These are phyloP conservation scores for Notodonta dromedarius DNA, from an alignment of 2,888 invertebrate genomes.

Conservation along the genomic window DNA sequence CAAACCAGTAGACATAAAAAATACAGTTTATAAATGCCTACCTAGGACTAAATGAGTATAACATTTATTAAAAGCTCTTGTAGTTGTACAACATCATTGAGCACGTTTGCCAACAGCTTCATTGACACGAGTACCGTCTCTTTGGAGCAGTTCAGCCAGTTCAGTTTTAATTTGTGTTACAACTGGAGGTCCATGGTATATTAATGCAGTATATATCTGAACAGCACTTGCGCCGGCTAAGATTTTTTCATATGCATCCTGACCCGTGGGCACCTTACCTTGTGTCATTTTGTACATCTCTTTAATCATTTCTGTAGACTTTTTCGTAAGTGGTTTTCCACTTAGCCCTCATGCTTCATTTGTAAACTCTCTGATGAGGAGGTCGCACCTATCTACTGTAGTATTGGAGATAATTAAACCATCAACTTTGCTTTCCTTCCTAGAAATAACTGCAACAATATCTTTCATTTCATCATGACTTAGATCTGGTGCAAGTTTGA, in stretches of 20 bases:
- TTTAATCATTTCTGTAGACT: slow-evolving; percentile 93
- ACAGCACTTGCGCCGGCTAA: slow-evolving; percentile 96
- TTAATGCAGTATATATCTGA: slow-evolving; percentile 95
- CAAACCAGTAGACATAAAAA: no score
- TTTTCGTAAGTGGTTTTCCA: slow-evolving; percentile 92
- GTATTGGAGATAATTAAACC: slow-evolving; percentile 98
- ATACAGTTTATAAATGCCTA: no score
- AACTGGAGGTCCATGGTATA: slow-evolving; percentile 93
- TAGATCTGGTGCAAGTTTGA: slow-evolving; percentile 98
- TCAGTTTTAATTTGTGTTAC: slow-evolving; percentile 92
- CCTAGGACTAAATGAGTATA: no score
- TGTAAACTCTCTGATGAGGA: slow-evolving; percentile 83
- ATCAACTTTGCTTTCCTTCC: slow-evolving; percentile 88
- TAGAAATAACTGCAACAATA: slow-evolving; percentile 89
- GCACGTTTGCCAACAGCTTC: slow-evolving; percentile 90
- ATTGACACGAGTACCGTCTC: slow-evolving; percentile 87
- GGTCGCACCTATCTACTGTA: slow-evolving; percentile 89
- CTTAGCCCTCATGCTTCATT: slow-evolving; percentile 95
- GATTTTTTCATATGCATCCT: slow-evolving; percentile 97
- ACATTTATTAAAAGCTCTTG: no score
- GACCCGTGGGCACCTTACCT: slow-evolving; percentile 90
- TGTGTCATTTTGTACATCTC: slow-evolving; percentile 94
- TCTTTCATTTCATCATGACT: slow-evolving; percentile 89
- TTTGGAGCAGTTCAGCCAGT: slow-evolving; percentile 86
- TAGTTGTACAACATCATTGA: slow-evolving; percentile 35